These are phyloP conservation scores for Mormyrops boulengeri DNA, from an alignment of 2,797 vertebrate genomes.

Conservation along the genomic window DNA sequence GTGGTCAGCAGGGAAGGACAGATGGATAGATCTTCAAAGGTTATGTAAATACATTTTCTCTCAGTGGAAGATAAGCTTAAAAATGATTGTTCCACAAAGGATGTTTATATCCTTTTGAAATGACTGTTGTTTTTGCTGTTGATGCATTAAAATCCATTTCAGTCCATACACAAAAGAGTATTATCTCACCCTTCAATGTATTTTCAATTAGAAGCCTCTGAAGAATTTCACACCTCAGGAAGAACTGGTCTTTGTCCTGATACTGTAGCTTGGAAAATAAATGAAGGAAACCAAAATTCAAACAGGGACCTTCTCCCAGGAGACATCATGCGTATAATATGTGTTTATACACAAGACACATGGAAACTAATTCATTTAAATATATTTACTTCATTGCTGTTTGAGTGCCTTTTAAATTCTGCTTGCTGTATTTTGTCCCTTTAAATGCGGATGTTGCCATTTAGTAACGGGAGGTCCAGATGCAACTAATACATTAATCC, in stretches of 20 bases:
- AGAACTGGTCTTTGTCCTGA: conserved; percentile 37
- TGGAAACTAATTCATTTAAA: neutral
- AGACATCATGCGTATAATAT: conserved; percentile 27
- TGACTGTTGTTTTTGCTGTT: conserved; percentile 56
- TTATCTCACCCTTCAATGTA: conserved; percentile 54
- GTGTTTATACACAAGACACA: conserved; percentile 73
- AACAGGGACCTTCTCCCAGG: conserved; percentile 37
- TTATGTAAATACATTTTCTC: conserved; percentile 57
- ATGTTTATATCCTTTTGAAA: conserved; percentile 59
- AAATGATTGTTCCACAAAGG: conserved; percentile 54
- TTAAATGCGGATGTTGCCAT: neutral
- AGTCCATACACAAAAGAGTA: conserved; percentile 54
- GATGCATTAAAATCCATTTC: conserved; percentile 58
- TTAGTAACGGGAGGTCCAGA: neutral
- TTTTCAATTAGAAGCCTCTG: conserved; percentile 60
- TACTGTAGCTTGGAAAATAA: conserved; percentile 48
- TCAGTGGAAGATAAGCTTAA: conserved; percentile 48
- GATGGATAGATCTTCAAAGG: conserved; percentile 52
- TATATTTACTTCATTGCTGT: neutral
- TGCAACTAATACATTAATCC: neutral
- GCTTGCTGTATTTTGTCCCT: neutral
- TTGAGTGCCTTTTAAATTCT: neutral
- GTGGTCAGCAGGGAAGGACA: conserved; percentile 27
- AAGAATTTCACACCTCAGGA: conserved; percentile 50
- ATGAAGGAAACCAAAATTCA: conserved; percentile 58